Base-by-base conservation (phyloP, 2,113 vertebrate species). In the Mobula hypostoma region DNA sequence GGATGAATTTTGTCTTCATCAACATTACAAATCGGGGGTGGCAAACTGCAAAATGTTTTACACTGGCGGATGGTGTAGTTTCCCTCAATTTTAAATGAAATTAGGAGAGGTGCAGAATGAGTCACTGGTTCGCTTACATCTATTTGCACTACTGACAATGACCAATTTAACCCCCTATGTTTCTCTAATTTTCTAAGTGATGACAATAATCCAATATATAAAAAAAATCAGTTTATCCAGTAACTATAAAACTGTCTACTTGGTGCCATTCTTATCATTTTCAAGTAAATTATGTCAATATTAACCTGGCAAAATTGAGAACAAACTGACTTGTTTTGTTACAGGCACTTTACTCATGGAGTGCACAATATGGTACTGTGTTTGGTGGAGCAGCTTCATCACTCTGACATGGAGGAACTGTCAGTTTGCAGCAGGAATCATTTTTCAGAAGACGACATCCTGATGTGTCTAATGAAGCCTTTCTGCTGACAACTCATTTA, bases 391-490 rank as follows among this genome's bases (percentile, higher is more conserved):
- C 95, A 96, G 96, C 97, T 98, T 95, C 96, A 98, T 98, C 97
- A 98, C 97, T 96, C 97, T 96, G 97, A 97, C 96, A 97, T 96
- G 97, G 97, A 96, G 96, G 97, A 97, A 97, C 97, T 97, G 97
- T 98, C 97, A 98, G 96, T 97, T 97, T 96, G 96, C 96, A 97
- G 97, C 98, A 97, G 97, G 96, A 97, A 97, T 98, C 95, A 98
- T 98, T 98, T 97, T 98, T 99, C 98, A 98, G 97, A 96, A 96
- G 97, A 96, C 96, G 98, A 98, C 98, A 98, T 96, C 98, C 98
- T 97, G 98, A 98, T 98, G 98, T 97, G 98, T 98, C 97, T 97
- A 98, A 98, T 98, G 98, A 98, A 97, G 98, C 98, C 96, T 98
- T 98, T 98, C 97, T 97, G 97, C 97, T 97, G 97, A 98, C 97